Base-by-base conservation (phyloP, 2,888 invertebrate genomes). In the Metalampra italica region DNA sequence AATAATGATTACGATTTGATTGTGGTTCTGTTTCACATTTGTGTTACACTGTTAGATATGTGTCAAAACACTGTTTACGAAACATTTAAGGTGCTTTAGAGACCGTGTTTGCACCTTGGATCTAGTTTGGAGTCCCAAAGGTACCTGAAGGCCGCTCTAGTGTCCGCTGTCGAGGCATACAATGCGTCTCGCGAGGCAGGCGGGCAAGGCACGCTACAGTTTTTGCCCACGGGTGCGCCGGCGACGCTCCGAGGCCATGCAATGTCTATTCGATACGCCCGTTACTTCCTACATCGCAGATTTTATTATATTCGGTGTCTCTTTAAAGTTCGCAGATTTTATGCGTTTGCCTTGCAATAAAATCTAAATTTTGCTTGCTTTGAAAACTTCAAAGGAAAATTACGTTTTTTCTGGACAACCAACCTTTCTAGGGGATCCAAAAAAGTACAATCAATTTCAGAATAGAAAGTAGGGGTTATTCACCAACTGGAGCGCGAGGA, bases 141-240 rank as follows among this genome's bases (percentile, higher is more conserved):
- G 60, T 56, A 51, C 37, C 48, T 60, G 71, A 78, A 79, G 79
- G 79, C 70, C 69, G 60, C 52, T 41, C 50, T 51, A 63, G 47
- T 66, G 66, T 78, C 78, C 80, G 79, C 71, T 75, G 56, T 53
- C 56, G 47, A 51, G 60, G 60, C 56, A 53, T 48, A 76, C 68
- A 76, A 76, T 74, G 62, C 57, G 64, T 67, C 72, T 71, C 69
- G 56, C 51, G 66, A 63, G 22, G 22, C 9, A n/a, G 22, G 41
- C 41, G 8, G 7, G 29, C 29, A 22, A 14, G 65, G 51, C 66
- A 50, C 57, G 36, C 39, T 49, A 43, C 59, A 56, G 66, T 78
- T 78, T 78, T 79, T 76, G 68, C 66, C 54, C 52, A 56, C 66
- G 54, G 60, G 61, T 59, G 52, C 56, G 51, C 52, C 57, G 54